phyloP scores from a whole-genome alignment of 37 sponge, comb jelly and placozoan genomes.

The Axinella damicornis region DNA sequence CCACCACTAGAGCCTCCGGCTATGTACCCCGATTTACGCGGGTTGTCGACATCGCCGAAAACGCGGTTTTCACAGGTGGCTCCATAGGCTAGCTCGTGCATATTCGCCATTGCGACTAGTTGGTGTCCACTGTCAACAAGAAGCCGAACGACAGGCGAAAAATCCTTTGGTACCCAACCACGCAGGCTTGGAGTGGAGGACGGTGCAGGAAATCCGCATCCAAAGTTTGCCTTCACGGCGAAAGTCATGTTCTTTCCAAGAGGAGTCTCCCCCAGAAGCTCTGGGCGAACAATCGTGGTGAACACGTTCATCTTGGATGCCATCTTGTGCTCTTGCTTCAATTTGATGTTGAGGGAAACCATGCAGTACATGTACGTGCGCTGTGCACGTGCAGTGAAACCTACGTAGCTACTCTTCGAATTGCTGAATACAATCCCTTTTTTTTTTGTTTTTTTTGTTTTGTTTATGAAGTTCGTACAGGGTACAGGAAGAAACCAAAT shows the following conservation, averaged over 20 bases:
- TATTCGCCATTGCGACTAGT: constrained; percentile 23
- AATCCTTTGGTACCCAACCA: constrained; percentile 2
- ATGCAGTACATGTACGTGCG: no score
- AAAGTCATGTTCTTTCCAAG: constrained; percentile 4
- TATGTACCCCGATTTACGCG: constrained; percentile 28
- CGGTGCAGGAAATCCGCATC: constrained; percentile 21
- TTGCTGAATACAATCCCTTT: no score
- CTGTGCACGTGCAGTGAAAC: no score
- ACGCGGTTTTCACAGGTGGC: constrained; percentile 31
- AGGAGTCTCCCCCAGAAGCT: constrained; percentile 3
- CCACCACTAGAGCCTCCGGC: constrained; percentile 54
- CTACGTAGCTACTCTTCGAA: no score
- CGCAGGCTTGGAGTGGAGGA: constrained; percentile 33
- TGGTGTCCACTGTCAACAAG: no score
- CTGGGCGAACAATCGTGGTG: constrained; percentile 3
- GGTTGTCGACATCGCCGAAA: constrained; percentile 39
- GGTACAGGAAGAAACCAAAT: no score
- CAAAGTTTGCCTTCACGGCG: constrained; percentile 40
- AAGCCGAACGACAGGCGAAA: constrained; percentile 13
- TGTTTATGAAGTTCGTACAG: no score
- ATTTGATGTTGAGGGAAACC: no score
- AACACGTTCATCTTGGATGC: constrained; percentile 36
- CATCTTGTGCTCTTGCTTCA: no score
- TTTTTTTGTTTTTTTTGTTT: no score
- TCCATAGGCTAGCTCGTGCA: constrained; percentile 48